Base-by-base conservation (phyloP, 1,140 invertebrate species). In the Pogonomyrmex californicus region DNA sequence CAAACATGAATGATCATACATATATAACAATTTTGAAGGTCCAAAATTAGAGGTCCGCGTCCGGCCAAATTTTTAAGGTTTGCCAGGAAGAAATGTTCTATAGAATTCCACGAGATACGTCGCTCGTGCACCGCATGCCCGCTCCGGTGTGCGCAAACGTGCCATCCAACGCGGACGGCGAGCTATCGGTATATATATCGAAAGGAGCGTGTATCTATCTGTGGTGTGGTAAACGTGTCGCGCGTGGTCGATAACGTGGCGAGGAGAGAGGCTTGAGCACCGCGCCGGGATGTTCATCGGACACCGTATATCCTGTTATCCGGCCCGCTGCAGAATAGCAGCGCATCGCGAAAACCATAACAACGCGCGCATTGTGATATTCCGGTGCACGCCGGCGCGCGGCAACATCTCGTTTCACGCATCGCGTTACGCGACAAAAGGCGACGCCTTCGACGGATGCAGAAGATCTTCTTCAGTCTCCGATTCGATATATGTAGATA, bases 281-380 rank as follows among this genome's bases (percentile, higher is more conserved):
- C 87, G 92, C 91, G 91, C 92, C 91, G 91, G 93, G 93, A 94
- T 94, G 93, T 93, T 93, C 93, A 95, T 95, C 92, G 94, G 95
- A 95, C 95, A 95, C 94, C 93, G 92, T 93, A 94, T 95, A 95
- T 95, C 95, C 95, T 95, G 95, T 95, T 95, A 95, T 95, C 95
- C 93, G 94, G 92, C 93, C 94, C 93, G 94, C 93, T 93, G 92
- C 86, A 85, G 90, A 92, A 91, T 91, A 93, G 77, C 81, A 93
- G 76, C 49, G 90, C 90, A 87, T 88, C 62, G 86, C 91, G 88
- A 90, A 93, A 94, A 92, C 92, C 93, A 94, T 94, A 93, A 94
- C 92, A 93, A 85, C 79, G 60, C 66, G 66, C 75, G 85, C 77
- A 87, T 87, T 81, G 73, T 85, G 83, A 91, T 68, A 68, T 73